Conservation (phyloP, 2,113 vertebrate genomes). For the Calypte anna region DNA sequence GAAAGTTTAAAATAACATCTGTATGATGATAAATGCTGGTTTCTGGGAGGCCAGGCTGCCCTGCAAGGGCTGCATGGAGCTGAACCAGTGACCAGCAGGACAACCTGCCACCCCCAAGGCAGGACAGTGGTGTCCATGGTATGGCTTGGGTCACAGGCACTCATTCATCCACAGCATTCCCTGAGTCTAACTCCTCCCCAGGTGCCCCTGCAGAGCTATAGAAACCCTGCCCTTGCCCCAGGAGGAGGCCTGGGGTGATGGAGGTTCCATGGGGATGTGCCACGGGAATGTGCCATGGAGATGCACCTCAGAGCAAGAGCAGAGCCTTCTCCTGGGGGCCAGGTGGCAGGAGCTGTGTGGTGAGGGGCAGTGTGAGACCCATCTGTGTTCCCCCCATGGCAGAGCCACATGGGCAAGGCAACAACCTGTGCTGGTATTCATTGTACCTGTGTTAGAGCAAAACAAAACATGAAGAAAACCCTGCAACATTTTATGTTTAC, state of each 20-base stretch:
- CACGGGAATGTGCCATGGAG: not conserved
- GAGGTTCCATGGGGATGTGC: not conserved
- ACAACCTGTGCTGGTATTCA: fast-evolving
- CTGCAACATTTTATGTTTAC: not conserved
- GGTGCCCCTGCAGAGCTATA: no score
- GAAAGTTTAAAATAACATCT: not conserved
- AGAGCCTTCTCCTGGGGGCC: not conserved
- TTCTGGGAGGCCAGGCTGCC: not conserved
- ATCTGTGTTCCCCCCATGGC: no score
- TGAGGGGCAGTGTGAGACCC: not conserved
- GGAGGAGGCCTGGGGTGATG: no score
- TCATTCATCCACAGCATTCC: fast-evolving
- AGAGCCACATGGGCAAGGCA: no score
- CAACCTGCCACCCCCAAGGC: fast-evolving
- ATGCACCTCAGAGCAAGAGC: not conserved
- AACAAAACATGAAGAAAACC: not conserved
- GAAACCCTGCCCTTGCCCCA: no score
- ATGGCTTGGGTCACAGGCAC: fast-evolving
- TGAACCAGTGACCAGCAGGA: not conserved
- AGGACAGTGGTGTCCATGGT: no score
- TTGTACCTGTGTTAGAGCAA: not conserved
- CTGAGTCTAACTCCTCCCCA: fast-evolving
- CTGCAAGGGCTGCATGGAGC: fast-evolving
- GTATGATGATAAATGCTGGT: not conserved
- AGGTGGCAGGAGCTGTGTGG: no score